These are phyloP conservation scores for Cinclus mexicanus DNA, from an alignment of 2,113 vertebrate species.

Conservation along the genomic window DNA sequence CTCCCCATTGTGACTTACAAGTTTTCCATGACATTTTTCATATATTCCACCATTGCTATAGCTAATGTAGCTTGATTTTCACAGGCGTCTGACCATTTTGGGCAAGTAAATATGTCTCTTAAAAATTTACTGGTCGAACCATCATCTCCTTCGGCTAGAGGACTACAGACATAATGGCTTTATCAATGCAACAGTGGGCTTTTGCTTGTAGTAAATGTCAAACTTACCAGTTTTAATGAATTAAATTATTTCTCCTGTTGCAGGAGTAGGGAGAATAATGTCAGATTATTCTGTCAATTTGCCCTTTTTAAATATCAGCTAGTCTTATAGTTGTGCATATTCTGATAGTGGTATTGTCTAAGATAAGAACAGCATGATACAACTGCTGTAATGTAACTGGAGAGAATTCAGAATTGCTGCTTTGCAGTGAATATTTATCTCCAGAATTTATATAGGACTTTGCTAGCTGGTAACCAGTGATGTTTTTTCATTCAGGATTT, in stretches of 20 bases:
- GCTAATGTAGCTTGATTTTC: conserved; percentile 1
- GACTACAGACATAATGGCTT: neutral
- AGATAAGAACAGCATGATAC: neutral
- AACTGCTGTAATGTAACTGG: neutral
- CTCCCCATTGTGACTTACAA: neutral
- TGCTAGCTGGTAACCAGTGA: neutral
- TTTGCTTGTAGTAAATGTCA: conserved; percentile 24
- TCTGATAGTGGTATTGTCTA: neutral
- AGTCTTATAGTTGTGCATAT: neutral
- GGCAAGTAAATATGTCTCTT: neutral
- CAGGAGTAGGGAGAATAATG: neutral
- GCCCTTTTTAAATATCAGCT: neutral
- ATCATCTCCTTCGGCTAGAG: neutral
- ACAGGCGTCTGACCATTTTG: neutral
- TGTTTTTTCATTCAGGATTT: neutral
- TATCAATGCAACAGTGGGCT: neutral
- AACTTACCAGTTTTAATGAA: neutral
- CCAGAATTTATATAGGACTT: neutral
- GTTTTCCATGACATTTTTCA: neutral
- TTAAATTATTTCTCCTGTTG: neutral
- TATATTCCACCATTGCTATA: neutral
- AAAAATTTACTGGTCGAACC: neutral
- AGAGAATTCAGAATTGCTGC: neutral
- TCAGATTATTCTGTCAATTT: neutral
- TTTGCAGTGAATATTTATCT: neutral